Evolutionary conservation across 2,797 vertebrate genomes (phyloP).

Genomic region (Manis crassicaudata): DNA sequence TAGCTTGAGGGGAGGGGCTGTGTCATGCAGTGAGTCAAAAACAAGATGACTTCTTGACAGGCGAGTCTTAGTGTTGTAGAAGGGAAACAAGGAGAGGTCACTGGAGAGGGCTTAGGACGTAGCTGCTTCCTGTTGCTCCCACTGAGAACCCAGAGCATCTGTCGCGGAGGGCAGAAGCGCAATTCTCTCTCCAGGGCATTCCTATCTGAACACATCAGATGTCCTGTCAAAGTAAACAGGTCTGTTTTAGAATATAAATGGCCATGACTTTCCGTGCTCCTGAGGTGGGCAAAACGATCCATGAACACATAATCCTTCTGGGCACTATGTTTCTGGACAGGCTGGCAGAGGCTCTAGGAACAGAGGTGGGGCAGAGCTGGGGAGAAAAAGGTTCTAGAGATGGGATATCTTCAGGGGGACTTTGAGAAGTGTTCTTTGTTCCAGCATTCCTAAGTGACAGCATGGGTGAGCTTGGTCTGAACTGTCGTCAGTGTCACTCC

Average conservation of each 20-base stretch:
- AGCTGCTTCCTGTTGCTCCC: background rate
- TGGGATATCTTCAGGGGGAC: conserved; percentile 6
- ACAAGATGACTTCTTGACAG: background rate
- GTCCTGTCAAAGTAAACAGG: background rate
- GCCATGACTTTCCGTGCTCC: conserved; percentile 11
- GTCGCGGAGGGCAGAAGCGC: background rate
- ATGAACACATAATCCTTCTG: background rate
- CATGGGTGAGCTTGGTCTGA: background rate
- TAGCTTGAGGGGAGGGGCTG: background rate
- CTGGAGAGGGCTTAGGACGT: background rate
- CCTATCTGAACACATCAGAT: background rate
- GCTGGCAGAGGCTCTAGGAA: conserved; percentile 26
- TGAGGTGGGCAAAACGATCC: conserved; percentile 25
- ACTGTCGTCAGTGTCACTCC: background rate
- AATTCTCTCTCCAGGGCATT: background rate
- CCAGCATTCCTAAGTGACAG: conserved; percentile 49
- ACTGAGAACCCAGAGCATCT: background rate
- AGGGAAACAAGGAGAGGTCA: background rate
- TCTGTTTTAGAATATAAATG: background rate
- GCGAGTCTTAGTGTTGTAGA: conserved; percentile 53
- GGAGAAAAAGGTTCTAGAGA: background rate
- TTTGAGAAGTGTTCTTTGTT: conserved; percentile 37
- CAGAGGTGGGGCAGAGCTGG: background rate
- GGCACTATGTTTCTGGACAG: conserved; percentile 19
- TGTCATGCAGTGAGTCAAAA: conserved; percentile 66